Percentiles rank a stretch among this genome's conserved stretches.
phyloP scores from a whole-genome alignment of 1,140 invertebrate genomes.

The Drosophila nasuta region DNA sequence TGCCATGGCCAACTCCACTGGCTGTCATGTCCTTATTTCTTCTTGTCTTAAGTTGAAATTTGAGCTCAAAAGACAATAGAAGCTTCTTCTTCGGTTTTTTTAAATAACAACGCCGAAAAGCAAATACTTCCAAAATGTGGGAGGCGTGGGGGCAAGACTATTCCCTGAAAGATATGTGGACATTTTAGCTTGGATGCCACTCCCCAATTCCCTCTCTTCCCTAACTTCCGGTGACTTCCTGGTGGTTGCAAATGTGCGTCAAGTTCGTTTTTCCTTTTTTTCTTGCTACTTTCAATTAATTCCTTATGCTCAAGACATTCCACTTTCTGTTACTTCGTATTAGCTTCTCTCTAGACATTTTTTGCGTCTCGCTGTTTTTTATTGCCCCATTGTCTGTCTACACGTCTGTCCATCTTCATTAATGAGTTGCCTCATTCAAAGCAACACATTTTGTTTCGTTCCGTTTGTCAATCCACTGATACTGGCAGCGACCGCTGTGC shows the following conservation, averaged over 20 bases:
- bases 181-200: conserved; percentile 45
- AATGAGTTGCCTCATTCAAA: conserved; percentile 29
- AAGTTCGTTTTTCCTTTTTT: conserved; percentile 7
- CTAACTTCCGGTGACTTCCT: conserved; percentile 14
- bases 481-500: conserved; percentile 27
- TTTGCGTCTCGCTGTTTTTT: conserved; percentile 16
- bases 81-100: conserved; percentile 21
- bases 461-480: conserved; percentile 26
- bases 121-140: conserved; percentile 37
- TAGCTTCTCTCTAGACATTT: conserved; percentile 35
- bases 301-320: conserved; percentile 52
- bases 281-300: conserved; percentile 49
- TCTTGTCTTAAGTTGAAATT: conserved; percentile 64
- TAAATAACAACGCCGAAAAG: conserved; percentile 43
- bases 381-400: conserved; percentile 35
- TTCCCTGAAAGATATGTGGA: conserved; percentile 47
- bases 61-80: conserved; percentile 62
- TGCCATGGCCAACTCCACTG: conserved; percentile 39
- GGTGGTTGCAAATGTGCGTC: conserved; percentile 44
- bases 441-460: not conserved
- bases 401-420: conserved; percentile 51
- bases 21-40: conserved; percentile 43
- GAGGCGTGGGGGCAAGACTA: not conserved
- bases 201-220: not conserved
- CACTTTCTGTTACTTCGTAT: conserved; percentile 26